Evolutionary conservation across 2,113 vertebrate species (phyloP).

Genomic region (Trinectes maculatus): DNA sequence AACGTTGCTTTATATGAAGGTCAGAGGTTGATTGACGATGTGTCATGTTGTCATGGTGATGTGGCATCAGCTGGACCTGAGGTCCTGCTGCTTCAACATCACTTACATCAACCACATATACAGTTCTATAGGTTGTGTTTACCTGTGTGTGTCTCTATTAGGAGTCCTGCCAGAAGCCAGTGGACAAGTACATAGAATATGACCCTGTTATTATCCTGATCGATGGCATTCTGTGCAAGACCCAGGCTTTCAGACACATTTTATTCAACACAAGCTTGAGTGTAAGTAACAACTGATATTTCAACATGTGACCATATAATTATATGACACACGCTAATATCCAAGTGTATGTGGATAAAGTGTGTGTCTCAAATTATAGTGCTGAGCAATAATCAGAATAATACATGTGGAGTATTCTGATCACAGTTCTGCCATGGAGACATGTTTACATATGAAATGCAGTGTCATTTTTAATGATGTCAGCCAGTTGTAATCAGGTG

Average conservation of each 20-base stretch:
- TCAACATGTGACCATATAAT: neutral
- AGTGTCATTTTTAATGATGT: too few relatives aligned
- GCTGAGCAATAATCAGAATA: too few relatives aligned
- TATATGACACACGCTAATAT: too few relatives aligned
- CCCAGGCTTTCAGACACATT: slow-evolving; percentile 95
- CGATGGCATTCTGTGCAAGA: slow-evolving; percentile 95
- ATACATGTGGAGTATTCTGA: too few relatives aligned
- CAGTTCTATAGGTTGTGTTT: neutral
- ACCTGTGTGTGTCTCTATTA: slow-evolving; percentile 53
- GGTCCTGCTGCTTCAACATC: neutral
- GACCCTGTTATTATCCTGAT: slow-evolving; percentile 98
- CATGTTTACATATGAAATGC: too few relatives aligned
- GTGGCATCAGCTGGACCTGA: neutral
- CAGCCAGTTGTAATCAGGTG: too few relatives aligned
- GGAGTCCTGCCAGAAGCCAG: slow-evolving; percentile 94
- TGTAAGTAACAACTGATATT: slow-evolving; percentile 85
- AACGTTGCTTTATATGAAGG: neutral
- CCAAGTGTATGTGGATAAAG: too few relatives aligned
- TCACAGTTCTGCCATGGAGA: too few relatives aligned
- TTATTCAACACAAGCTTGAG: slow-evolving; percentile 94
- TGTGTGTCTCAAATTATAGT: too few relatives aligned
- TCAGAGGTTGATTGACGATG: neutral
- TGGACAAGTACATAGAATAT: slow-evolving; percentile 98
- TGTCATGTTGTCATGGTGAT: neutral
- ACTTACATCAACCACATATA: neutral